phyloP scores from a whole-genome alignment of 1,140 invertebrate genomes.

The Euwallacea similis region DNA sequence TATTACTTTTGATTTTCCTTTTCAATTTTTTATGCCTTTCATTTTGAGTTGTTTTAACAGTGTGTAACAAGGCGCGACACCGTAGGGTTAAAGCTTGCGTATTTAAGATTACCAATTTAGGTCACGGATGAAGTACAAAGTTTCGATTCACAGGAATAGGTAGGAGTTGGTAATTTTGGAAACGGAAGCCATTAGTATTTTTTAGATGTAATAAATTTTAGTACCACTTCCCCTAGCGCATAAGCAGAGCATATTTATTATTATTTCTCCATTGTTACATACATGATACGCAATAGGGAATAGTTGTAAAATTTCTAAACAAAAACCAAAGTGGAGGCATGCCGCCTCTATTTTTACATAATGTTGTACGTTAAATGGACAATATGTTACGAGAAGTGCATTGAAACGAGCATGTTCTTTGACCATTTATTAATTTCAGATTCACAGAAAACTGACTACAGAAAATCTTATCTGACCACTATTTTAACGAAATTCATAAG shows the following conservation, averaged over 20 bases:
- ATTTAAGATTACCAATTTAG: conserved; percentile 26
- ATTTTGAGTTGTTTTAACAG: no score
- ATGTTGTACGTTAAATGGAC: conserved; percentile 6
- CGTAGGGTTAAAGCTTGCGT: no score
- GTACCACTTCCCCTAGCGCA: conserved; percentile 44
- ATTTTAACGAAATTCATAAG: no score
- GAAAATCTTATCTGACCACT: no score
- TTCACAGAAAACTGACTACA: no score
- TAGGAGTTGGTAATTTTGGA: conserved; percentile 32
- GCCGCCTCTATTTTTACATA: conserved; percentile 8
- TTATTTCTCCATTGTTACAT: conserved; percentile 44
- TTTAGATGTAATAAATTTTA: conserved; percentile 44
- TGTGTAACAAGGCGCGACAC: no score
- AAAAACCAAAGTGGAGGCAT: conserved; percentile 26
- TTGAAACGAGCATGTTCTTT: no score
- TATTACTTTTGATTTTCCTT: no score
- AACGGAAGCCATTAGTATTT: conserved; percentile 22
- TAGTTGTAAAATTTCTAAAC: conserved; percentile 26
- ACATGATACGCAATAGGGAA: conserved; percentile 32
- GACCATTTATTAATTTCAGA: no score
- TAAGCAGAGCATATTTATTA: conserved; percentile 53
- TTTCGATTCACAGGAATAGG: background rate
- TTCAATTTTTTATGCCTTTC: no score
- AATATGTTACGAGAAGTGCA: no score
- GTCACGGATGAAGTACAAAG: background rate